Evolutionary conservation across 2,888 invertebrate species (phyloP).

Genomic region (Ceramica pisi): DNA sequence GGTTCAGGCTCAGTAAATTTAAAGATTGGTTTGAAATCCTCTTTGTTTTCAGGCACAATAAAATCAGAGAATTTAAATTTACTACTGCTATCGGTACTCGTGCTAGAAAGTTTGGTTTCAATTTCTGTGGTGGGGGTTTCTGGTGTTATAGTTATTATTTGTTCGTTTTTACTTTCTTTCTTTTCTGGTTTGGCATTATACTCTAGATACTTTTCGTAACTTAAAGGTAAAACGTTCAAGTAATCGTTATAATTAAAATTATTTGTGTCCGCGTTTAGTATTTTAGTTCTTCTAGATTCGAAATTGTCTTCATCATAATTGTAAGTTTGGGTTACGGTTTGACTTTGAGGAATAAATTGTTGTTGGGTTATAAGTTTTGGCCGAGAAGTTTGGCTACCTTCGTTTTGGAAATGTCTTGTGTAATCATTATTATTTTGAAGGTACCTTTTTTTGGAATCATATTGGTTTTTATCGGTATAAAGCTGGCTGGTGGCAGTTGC

Average conservation of each 20-base stretch:
- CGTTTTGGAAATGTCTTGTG: constrained; percentile 24
- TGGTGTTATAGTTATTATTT: constrained; percentile 63
- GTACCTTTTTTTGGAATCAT: constrained; percentile 27
- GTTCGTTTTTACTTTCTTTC: constrained; percentile 62
- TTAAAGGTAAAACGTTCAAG: constrained; percentile 61
- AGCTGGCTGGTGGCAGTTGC: constrained; percentile 29
- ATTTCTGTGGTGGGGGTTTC: constrained; percentile 57
- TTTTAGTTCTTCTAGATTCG: constrained; percentile 70
- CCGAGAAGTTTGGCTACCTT: constrained; percentile 54
- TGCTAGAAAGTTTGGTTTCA: constrained; percentile 48
- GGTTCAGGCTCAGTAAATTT: constrained; percentile 53
- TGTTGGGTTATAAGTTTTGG: constrained; percentile 77
- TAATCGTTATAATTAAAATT: constrained; percentile 39
- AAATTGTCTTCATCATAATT: constrained; percentile 77
- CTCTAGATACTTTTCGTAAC: constrained; percentile 50
- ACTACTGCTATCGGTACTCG: constrained; percentile 5
- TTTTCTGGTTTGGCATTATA: constrained; percentile 56
- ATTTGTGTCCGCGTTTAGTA: constrained; percentile 56
- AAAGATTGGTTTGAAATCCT: constrained; percentile 73
- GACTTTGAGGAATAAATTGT: constrained; percentile 76
- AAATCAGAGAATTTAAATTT: constrained; percentile 72
- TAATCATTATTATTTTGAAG: constrained; percentile 16
- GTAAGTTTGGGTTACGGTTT: constrained; percentile 79
- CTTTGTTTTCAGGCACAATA: constrained; percentile 66
- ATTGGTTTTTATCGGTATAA: constrained; percentile 15